phyloP scores from a whole-genome alignment of 2,797 vertebrate species.

The Cynopterus sphinx region DNA sequence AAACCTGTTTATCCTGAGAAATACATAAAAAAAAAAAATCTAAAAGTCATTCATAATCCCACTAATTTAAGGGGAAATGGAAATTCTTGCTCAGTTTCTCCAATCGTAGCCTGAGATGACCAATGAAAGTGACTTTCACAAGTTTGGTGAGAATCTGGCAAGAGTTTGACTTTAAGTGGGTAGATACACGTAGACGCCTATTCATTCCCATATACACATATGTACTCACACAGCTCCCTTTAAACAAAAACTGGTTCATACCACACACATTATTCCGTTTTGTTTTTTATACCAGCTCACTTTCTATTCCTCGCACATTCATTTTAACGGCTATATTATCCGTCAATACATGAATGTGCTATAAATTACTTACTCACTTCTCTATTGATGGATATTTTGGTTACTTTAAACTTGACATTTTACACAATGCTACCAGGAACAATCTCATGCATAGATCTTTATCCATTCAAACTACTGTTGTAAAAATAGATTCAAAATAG shows the following conservation, averaged over 20 bases:
- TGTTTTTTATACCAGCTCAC: not conserved
- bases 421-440: not conserved
- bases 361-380: slow-evolving; percentile 1
- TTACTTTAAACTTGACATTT: slow-evolving; percentile 36
- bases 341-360: not conserved
- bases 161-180: not conserved
- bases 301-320: not conserved
- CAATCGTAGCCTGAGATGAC: not conserved
- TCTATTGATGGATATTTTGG: not conserved
- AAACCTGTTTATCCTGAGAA: not conserved
- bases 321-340: not conserved
- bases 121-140: not conserved
- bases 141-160: not conserved
- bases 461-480: slow-evolving; percentile 12
- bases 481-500: slow-evolving; percentile 31
- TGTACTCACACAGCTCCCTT: not conserved
- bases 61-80: not conserved
- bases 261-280: not conserved
- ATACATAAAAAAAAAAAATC: not conserved
- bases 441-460: not conserved
- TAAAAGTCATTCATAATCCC: not conserved
- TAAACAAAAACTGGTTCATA: slow-evolving; percentile 1
- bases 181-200: not conserved
- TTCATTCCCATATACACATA: not conserved
- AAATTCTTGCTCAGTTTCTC: not conserved